These are phyloP conservation scores for Diabrotica virgifera DNA, from an alignment of 1,140 invertebrate genomes.

Conservation along the genomic window DNA sequence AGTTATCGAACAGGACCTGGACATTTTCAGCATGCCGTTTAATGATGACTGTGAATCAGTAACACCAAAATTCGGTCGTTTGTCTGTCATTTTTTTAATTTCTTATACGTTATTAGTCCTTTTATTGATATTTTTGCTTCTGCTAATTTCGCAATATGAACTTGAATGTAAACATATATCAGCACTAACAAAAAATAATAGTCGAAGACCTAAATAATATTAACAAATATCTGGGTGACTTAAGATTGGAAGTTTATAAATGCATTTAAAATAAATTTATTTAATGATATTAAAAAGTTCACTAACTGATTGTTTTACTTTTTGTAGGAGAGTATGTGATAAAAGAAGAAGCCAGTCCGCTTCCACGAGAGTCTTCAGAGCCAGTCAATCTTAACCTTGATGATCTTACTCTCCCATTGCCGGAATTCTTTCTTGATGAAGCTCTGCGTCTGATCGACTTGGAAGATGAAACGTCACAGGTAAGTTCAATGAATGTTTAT, in stretches of 20 bases:
- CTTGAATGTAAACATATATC: too few relatives aligned
- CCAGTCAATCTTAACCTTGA: conserved; percentile 44
- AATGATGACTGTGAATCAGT: too few relatives aligned
- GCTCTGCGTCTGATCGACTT: conserved; percentile 69
- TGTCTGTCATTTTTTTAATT: too few relatives aligned
- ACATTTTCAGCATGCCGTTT: too few relatives aligned
- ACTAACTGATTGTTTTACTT: conserved; percentile 16
- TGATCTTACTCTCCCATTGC: conserved; percentile 50
- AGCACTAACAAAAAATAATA: too few relatives aligned
- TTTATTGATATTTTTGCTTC: too few relatives aligned
- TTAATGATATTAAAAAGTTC: not conserved
- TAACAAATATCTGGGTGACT: too few relatives aligned
- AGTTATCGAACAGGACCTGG: too few relatives aligned
- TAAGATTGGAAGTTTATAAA: not conserved
- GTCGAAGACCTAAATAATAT: too few relatives aligned
- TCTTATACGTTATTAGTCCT: too few relatives aligned
- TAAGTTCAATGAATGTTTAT: conserved; percentile 32
- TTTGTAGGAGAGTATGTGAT: conserved; percentile 61
- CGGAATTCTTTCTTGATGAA: conserved; percentile 69
- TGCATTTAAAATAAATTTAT: not conserved
- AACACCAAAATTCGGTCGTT: too few relatives aligned
- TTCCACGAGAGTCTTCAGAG: conserved; percentile 30
- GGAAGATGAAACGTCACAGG: conserved; percentile 58
- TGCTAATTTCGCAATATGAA: too few relatives aligned
- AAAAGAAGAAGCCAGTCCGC: conserved; percentile 50